Conservation (phyloP, 2,797 vertebrate genomes). For the Mastacembelus armatus region DNA sequence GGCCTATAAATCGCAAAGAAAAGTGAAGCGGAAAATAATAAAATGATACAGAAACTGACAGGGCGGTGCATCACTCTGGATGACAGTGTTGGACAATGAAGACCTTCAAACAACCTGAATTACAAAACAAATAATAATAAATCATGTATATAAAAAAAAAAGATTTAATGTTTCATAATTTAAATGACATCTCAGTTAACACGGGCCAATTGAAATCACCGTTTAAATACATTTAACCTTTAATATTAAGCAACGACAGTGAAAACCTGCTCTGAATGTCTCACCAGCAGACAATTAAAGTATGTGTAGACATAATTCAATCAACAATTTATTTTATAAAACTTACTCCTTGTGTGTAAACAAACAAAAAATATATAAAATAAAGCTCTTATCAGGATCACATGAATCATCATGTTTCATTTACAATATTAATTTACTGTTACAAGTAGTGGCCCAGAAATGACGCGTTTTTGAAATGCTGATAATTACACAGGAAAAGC, state of each 20-base stretch:
- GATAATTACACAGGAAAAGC: neutral
- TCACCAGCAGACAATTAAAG: constrained; percentile 20
- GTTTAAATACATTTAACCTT: neutral
- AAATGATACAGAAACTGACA: constrained; percentile 20
- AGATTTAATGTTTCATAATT: constrained; percentile 11
- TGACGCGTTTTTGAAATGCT: neutral
- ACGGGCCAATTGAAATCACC: neutral
- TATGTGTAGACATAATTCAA: neutral
- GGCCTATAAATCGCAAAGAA: constrained; percentile 47
- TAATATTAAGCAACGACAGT: neutral
- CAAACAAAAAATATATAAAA: neutral
- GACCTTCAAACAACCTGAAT: neutral
- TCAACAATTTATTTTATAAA: neutral
- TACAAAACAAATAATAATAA: too few relatives aligned
- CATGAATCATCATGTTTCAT: too few relatives aligned
- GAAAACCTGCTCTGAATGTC: neutral
- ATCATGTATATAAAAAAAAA: too few relatives aligned
- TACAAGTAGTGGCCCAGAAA: neutral
- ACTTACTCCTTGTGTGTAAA: neutral
- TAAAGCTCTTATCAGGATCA: neutral
- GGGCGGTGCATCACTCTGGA: neutral
- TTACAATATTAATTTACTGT: too few relatives aligned
- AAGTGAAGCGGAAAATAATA: constrained; percentile 30
- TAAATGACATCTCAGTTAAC: neutral
- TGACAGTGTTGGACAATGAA: neutral